Conservation (phyloP, 2,797 vertebrate genomes). For the Chrysocyon brachyurus region DNA sequence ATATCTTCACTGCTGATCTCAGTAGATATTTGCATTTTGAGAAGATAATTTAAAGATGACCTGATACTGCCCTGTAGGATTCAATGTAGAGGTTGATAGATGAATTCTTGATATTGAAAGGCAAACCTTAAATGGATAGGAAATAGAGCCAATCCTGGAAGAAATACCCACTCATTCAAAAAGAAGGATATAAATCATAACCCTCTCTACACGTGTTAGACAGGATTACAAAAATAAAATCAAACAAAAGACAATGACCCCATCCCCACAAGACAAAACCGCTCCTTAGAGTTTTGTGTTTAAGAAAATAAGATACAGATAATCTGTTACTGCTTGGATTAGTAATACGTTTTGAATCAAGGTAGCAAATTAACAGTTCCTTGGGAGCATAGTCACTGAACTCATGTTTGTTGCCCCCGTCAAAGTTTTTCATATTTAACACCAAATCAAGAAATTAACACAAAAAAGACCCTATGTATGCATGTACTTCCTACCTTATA, state of each 20-base stretch:
- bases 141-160: neutral
- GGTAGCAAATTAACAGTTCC: neutral
- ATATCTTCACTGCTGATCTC: neutral
- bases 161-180: neutral
- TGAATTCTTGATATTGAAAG: neutral
- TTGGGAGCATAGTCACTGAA: neutral
- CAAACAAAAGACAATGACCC: neutral
- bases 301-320: neutral
- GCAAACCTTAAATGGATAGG: neutral
- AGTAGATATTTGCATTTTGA: neutral
- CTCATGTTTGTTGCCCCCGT: neutral
- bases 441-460: neutral
- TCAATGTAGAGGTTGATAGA: neutral
- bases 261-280: neutral
- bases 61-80: neutral
- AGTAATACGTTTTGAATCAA: neutral
- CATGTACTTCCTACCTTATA: neutral
- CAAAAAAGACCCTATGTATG: neutral
- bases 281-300: neutral
- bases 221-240: neutral
- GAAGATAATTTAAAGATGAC: neutral
- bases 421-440: neutral
- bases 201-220: neutral
- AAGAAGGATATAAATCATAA: neutral
- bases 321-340: neutral